Evolutionary conservation across 2,113 vertebrate species (phyloP).

Genomic region (Picathartes gymnocephalus): DNA sequence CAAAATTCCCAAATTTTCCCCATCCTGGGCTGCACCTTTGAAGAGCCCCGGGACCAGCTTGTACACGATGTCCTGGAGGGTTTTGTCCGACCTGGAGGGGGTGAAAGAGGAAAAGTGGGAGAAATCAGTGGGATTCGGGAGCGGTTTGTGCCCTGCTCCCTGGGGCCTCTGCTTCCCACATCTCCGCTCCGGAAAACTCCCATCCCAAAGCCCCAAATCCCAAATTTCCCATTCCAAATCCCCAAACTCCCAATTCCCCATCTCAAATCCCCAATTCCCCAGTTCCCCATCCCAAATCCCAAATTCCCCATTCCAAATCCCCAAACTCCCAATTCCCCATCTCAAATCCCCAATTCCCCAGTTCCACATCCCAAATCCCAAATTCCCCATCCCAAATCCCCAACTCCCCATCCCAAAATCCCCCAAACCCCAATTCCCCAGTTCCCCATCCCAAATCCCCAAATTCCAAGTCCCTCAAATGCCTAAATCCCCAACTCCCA

Average conservation of each 20-base stretch:
- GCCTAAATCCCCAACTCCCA: neutral
- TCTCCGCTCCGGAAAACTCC: neutral
- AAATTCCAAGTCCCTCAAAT: no score
- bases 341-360: neutral
- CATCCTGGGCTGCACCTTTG: constrained; percentile 75
- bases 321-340: neutral
- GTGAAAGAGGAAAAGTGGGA: neutral
- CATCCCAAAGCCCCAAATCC: neutral
- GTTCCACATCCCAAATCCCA: no score
- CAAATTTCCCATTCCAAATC: neutral
- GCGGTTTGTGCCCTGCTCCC: rapidly evolving
- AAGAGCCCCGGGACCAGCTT: constrained; percentile 92
- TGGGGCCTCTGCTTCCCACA: no score
- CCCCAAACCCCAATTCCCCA: neutral
- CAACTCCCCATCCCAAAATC: neutral
- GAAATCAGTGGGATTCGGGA: neutral
- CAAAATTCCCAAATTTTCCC: neutral
- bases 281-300: rapidly evolving
- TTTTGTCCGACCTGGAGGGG: constrained; percentile 85
- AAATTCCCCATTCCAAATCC: neutral
- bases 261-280: neutral
- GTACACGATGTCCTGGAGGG: constrained; percentile 93
- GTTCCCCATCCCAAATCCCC: neutral
- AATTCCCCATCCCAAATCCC: neutral
- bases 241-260: no score